Percentiles rank a stretch among this genome's conserved stretches.
phyloP scores from a whole-genome alignment of 2,113 vertebrate genomes.

The Rhipidura dahli region DNA sequence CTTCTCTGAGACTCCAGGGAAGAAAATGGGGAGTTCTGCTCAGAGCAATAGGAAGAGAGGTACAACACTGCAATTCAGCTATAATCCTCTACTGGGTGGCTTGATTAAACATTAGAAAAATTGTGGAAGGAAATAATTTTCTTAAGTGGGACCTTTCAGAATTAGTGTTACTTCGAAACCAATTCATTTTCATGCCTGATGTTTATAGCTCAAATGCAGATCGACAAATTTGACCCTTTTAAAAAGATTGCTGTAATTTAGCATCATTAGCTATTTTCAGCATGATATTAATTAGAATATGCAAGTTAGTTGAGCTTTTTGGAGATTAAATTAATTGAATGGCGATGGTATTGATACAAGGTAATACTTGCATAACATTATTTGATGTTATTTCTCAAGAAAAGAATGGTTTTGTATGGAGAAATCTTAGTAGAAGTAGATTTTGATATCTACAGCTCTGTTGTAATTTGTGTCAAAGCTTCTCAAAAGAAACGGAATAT shows the following conservation, averaged over 20 bases:
- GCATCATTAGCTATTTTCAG: slow-evolving; percentile 57
- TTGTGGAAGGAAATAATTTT: slow-evolving; percentile 56
- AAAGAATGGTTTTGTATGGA: neutral
- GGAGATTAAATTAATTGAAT: neutral
- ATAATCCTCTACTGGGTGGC: neutral
- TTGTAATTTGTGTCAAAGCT: neutral
- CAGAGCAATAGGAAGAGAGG: neutral
- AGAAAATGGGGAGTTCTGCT: neutral
- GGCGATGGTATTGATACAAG: neutral
- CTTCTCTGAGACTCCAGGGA: neutral
- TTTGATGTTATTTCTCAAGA: neutral
- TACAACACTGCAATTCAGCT: neutral
- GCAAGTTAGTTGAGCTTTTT: neutral
- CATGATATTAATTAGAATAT: slow-evolving; percentile 42
- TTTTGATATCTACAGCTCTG: neutral
- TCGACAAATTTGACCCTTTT: slow-evolving; percentile 33
- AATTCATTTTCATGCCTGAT: slow-evolving; percentile 34
- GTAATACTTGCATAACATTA: neutral
- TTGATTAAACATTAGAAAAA: slow-evolving; percentile 34
- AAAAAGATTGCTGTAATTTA: slow-evolving; percentile 55
- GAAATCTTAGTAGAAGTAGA: neutral
- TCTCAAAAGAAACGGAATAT: neutral
- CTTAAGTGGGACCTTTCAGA: slow-evolving; percentile 41
- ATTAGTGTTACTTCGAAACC: slow-evolving; percentile 53
- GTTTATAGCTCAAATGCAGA: slow-evolving; percentile 39